Evolutionary conservation across 2,888 invertebrate genomes (phyloP).

Genomic region (Chymomyza procnemis): DNA sequence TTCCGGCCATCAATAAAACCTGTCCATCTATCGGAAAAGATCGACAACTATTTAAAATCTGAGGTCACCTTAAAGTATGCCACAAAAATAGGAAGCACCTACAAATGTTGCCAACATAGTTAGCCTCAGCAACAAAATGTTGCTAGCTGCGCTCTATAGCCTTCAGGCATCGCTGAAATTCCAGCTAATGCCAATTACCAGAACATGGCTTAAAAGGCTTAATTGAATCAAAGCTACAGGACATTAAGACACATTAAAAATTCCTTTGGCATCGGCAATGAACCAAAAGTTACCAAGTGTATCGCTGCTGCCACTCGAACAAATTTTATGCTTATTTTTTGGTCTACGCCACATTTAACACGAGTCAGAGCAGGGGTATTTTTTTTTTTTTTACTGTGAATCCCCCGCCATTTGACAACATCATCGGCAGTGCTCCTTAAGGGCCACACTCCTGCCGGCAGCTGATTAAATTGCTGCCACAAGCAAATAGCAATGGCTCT

Average conservation of each 20-base stretch:
- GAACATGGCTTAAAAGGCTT: constrained; percentile 43
- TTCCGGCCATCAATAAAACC: too few species aligned
- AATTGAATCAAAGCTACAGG: constrained; percentile 58
- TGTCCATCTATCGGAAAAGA: too few species aligned
- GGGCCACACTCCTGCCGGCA: constrained; percentile 1
- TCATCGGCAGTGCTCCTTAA: constrained; percentile 50
- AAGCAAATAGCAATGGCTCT: constrained; percentile 36
- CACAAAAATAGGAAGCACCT: not conserved
- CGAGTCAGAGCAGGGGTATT: constrained; percentile 15
- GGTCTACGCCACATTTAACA: constrained; percentile 64
- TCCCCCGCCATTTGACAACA: constrained; percentile 58
- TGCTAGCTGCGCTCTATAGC: constrained; percentile 15
- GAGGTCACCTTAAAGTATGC: not conserved
- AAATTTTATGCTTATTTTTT: constrained; percentile 8
- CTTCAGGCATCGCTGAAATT: not conserved
- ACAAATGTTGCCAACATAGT: not conserved
- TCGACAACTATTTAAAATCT: constrained; percentile 9
- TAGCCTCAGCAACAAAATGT: constrained; percentile 24
- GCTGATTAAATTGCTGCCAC: constrained; percentile 65
- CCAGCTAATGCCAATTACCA: constrained; percentile 54
- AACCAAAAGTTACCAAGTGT: constrained; percentile 52
- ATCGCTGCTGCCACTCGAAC: constrained; percentile 27
- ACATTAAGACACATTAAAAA: constrained; percentile 54
- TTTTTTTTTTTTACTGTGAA: not conserved
- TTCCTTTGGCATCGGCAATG: constrained; percentile 51